Percentiles rank a stretch among this genome's conserved stretches.
Evolutionary conservation across 2,113 vertebrate genomes (phyloP).

Genomic region (Tachycineta bicolor): DNA sequence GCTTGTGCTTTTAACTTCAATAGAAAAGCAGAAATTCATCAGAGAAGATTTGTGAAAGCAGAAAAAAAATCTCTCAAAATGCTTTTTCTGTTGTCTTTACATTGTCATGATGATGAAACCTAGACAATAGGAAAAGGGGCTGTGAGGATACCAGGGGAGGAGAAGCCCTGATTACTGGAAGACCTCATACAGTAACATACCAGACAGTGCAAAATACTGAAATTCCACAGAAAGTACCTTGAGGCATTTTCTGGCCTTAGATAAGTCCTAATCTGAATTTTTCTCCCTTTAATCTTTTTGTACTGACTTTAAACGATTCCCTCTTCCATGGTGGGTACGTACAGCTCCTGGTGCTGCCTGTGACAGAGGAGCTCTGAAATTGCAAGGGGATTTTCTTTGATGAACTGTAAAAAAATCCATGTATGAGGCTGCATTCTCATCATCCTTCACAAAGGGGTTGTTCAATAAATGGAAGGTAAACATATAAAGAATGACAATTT

Average conservation of each 20-base stretch:
- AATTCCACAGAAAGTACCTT: background rate
- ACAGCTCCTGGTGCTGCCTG: background rate
- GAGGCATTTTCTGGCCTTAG: background rate
- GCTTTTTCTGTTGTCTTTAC: constrained; percentile 1
- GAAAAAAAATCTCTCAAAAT: background rate
- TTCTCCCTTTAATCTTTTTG: background rate
- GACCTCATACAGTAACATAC: background rate
- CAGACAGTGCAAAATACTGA: background rate
- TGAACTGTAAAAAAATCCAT: background rate
- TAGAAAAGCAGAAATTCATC: background rate
- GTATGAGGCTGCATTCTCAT: background rate
- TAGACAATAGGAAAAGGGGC: background rate
- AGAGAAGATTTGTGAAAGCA: background rate
- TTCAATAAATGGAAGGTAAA: constrained; percentile 44
- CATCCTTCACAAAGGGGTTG: background rate
- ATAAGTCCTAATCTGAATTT: constrained; percentile 25
- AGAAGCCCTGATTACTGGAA: background rate
- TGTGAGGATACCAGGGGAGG: background rate
- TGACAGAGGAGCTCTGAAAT: constrained; percentile 10
- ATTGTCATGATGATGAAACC: background rate
- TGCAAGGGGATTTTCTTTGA: constrained; percentile 22
- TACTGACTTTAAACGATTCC: background rate
- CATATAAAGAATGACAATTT: constrained; percentile 37
- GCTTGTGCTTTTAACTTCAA: background rate
- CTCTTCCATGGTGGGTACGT: background rate